These are phyloP conservation scores for Cheilosia soror DNA, from an alignment of 2,888 invertebrate species.

Conservation along the genomic window DNA sequence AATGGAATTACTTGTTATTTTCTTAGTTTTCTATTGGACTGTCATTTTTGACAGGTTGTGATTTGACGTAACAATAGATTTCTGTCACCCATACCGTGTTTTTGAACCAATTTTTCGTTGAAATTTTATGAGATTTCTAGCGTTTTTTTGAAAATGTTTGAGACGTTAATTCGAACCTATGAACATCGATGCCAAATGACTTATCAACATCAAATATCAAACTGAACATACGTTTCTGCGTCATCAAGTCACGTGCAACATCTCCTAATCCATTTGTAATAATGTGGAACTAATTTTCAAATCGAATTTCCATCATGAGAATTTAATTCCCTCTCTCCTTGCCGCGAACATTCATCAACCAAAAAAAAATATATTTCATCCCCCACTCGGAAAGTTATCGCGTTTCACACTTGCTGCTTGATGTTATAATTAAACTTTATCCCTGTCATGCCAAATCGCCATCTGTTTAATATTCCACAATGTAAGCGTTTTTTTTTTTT, in stretches of 20 bases:
- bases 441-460: slow-evolving; percentile 54
- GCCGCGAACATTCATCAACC: slow-evolving; percentile 35
- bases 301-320: slow-evolving; percentile 14
- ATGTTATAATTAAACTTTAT: slow-evolving; percentile 73
- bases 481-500: slow-evolving; percentile 8
- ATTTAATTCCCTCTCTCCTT: slow-evolving; percentile 1
- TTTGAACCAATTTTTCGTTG: too few species aligned
- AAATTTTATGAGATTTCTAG: too few species aligned
- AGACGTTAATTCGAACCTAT: too few species aligned
- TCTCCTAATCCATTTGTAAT: slow-evolving; percentile 17
- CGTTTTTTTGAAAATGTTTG: too few species aligned
- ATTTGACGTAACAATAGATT: too few species aligned
- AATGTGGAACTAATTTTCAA: slow-evolving; percentile 1
- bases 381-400: slow-evolving; percentile 15
- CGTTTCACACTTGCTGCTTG: slow-evolving; percentile 68
- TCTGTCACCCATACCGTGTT: too few species aligned
- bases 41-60: too few species aligned
- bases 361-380: slow-evolving; percentile 1
- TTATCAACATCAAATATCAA: background rate
- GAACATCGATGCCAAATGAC: too few species aligned
- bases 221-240: background rate
- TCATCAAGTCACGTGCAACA: slow-evolving; percentile 26
- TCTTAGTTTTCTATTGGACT: too few species aligned
- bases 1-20: too few species aligned
- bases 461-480: slow-evolving; percentile 63